Evolutionary conservation across 2,113 vertebrate species (phyloP), one percentile per base, ranked within the genome.

Genomic region (Microtus pennsylvanicus): DNA sequence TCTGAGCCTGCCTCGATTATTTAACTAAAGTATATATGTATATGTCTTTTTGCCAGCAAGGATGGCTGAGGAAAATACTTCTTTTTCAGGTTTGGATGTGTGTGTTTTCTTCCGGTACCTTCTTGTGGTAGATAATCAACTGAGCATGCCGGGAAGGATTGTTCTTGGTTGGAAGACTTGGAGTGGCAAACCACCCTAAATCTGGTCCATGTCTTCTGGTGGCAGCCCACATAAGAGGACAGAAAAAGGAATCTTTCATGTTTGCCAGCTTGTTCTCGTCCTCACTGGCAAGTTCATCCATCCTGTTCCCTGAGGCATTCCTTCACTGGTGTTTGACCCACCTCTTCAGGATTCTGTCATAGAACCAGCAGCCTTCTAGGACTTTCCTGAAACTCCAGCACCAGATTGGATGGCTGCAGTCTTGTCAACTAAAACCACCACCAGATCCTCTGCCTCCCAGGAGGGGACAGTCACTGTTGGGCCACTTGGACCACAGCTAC

Each of bases 41-140:
- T 63, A 5, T 81, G 85, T 74, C n/a, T 90, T 90, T 92, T 67
- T 96, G 63, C 47, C 65, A 75, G 14, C 52, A n/a, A 92, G 2
- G 9, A 33, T 83, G 16, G n/a, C 33, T 90, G 35, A 75, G 35
- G 24, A 81, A 77, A 94, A 86, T 72, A 67, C 6, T 6, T 91
- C 81, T 5, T 94, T 88, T 92, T 35, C 80, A 47, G 82, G 47
- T 70, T 86, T 11, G 10, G 35, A n/a, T 85, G 17, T 22, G 45
- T 42, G 17, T 65, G 7, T 38, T 35, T 30, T 81, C 35, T n/a
- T 13, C 50, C 24, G 11, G 35, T 61, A 26, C 22, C 22, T 82
- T n/a, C 35, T 45, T 67, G 42, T 47, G 28, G 33, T 69, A 42
- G 30, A 42, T 69, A 47, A 87, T 47, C 42, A 81, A 33, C 50